Base-by-base conservation (phyloP, 2,888 invertebrate species). In the Agriopis leucophaearia region DNA sequence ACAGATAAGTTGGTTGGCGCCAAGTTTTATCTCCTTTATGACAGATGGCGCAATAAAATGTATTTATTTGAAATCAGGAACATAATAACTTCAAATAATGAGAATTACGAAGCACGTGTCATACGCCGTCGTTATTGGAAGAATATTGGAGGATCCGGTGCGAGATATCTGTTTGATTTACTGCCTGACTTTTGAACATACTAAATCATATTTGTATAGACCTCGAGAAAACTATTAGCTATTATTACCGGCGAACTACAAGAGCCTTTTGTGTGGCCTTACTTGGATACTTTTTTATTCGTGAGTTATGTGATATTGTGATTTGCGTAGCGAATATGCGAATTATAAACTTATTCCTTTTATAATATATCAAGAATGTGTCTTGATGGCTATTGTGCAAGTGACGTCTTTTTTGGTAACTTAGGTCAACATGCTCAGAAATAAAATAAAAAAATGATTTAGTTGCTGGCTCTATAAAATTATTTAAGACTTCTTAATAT, bases 191-290 rank as follows among this genome's bases (percentile, higher is more conserved):
- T 91, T 92, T 88, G 91, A 92, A 85, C 84, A 84, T 83, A 88
- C 84, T 92, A 92, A 93, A 93, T 94, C 93, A 92, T 88, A 80
- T 88, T 85, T 91, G 86, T 91, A 92, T 90, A 84, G 88, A 90
- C 90, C 86, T 91, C 88, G 88, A 91, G 90, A 92, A 89, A 92
- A 94, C 91, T 92, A 94, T 92, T 93, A 92, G 89, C 88, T 91
- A 90, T 92, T 90, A 88, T 90, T 92, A 91, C 88, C 89, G 87
- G 89, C 86, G 83, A 88, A 86, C 87, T 90, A 88, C 86, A 86
- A 85, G 76, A 72, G 76, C 80, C 84, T 78, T 87, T 90, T 91
- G 88, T 91, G 86, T 79, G 86, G 81, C 77, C 70, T 63, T 51
- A 60, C 82, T 81, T 78, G 77, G 79, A 83, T 83, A 84, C 82